Conservation (phyloP, 2,797 vertebrate species). For the Cetoscarus ocellatus region DNA sequence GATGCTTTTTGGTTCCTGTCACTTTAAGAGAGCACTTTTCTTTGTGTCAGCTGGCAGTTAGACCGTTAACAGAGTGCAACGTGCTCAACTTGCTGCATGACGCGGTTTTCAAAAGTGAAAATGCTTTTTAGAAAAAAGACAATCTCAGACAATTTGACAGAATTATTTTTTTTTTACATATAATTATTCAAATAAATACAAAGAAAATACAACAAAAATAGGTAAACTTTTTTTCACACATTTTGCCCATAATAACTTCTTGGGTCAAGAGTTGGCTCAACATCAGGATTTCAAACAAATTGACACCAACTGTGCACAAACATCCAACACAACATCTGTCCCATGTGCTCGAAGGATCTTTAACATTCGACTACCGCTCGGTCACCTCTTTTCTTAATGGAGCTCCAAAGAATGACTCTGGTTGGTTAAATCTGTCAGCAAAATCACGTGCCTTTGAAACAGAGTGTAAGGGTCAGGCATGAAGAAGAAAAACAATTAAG, state of each 20-base stretch:
- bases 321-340: background rate
- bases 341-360: background rate
- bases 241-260: background rate
- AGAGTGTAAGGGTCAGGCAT: no score
- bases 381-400: background rate
- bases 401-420: constrained; percentile 12
- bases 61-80: no score
- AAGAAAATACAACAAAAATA: background rate
- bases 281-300: background rate
- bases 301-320: no score
- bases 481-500: no score
- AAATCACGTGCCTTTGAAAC: background rate
- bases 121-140: background rate
- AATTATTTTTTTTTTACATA: background rate
- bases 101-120: background rate
- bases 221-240: background rate
- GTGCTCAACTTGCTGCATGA: no score
- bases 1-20: no score
- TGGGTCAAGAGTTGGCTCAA: background rate
- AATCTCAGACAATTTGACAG: background rate
- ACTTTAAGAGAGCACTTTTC: no score
- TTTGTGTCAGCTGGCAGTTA: no score
- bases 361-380: background rate
- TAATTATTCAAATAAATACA: background rate
- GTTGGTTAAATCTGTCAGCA: background rate